phyloP scores from a whole-genome alignment of 1,140 invertebrate species.

The Drosophila pachea region DNA sequence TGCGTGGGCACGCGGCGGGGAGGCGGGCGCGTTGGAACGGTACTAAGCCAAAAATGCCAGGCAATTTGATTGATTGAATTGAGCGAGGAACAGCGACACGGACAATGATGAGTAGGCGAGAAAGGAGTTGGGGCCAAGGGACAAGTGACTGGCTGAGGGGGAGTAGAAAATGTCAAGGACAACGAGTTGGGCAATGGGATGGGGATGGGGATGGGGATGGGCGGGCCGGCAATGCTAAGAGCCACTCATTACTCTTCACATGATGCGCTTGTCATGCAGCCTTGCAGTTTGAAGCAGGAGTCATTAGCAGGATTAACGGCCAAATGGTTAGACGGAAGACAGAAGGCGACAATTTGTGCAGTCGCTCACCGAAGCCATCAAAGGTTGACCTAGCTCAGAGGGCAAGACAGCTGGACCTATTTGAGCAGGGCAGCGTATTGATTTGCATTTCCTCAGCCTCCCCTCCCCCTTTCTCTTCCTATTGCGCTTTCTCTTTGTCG shows the following conservation, averaged over 20 bases:
- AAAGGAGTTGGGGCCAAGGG: background rate
- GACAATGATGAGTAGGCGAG: slow-evolving; percentile 26
- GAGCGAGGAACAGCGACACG: slow-evolving; percentile 45
- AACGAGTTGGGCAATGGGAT: background rate
- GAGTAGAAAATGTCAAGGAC: too few relatives aligned
- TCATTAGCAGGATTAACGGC: slow-evolving; percentile 44
- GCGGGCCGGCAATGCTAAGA: slow-evolving; percentile 11
- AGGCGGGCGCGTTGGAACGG: slow-evolving; percentile 3
- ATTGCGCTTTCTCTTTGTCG: too few relatives aligned
- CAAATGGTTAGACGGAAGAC: slow-evolving; percentile 3
- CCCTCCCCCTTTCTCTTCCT: too few relatives aligned
- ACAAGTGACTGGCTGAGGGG: background rate
- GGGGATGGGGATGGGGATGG: background rate
- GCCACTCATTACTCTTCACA: slow-evolving; percentile 30
- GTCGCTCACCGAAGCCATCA: slow-evolving; percentile 6
- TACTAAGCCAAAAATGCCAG: slow-evolving; percentile 41
- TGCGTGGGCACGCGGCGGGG: background rate
- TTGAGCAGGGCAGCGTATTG: too few relatives aligned
- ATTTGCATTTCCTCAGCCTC: too few relatives aligned
- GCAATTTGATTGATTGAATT: slow-evolving; percentile 74
- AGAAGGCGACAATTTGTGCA: too few relatives aligned
- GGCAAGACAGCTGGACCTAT: background rate
- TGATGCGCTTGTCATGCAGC: slow-evolving; percentile 39
- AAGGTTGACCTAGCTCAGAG: background rate
- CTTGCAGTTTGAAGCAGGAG: slow-evolving; percentile 31